phyloP scores from a whole-genome alignment of 1,140 invertebrate genomes.

The Ditylenchus dipsaci region DNA sequence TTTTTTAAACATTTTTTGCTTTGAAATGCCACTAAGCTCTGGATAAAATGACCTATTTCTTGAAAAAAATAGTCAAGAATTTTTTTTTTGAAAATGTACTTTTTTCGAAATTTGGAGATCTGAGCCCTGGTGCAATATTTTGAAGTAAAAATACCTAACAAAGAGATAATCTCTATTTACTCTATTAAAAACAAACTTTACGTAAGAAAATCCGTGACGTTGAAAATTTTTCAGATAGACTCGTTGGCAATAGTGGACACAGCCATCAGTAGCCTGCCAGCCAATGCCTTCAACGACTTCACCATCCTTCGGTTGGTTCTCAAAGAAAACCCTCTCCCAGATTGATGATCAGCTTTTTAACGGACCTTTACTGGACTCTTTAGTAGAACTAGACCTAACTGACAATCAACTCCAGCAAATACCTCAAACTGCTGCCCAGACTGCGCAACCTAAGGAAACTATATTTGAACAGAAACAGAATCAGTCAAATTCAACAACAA shows the following conservation, averaged over 20 bases:
- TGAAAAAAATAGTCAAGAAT: too few species aligned
- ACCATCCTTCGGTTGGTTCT: conserved; percentile 54
- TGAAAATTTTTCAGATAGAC: conserved; percentile 49
- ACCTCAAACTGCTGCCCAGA: conserved; percentile 28
- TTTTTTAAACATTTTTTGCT: too few species aligned
- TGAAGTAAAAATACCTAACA: too few species aligned
- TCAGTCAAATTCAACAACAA: conserved; percentile 40
- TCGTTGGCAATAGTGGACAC: conserved; percentile 56
- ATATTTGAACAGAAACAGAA: conserved; percentile 56
- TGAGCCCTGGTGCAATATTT: too few species aligned
- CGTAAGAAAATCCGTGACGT: too few species aligned
- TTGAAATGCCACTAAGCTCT: too few species aligned
- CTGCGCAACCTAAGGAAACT: conserved; percentile 52
- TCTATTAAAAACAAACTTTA: too few species aligned
- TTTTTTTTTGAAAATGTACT: too few species aligned
- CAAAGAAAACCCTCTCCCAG: conserved; percentile 46
- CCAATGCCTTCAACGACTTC: conserved; percentile 55
- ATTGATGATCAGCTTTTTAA: conserved; percentile 52
- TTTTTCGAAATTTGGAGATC: too few species aligned
- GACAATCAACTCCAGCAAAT: conserved; percentile 54
- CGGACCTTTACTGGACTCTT: conserved; percentile 50
- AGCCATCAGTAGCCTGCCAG: conserved; percentile 46
- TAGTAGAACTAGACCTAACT: conserved; percentile 52
- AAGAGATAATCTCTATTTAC: too few species aligned
- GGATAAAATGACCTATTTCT: too few species aligned